These are phyloP conservation scores for Esox lucius DNA, from an alignment of 2,797 vertebrate species.

Conservation along the genomic window DNA sequence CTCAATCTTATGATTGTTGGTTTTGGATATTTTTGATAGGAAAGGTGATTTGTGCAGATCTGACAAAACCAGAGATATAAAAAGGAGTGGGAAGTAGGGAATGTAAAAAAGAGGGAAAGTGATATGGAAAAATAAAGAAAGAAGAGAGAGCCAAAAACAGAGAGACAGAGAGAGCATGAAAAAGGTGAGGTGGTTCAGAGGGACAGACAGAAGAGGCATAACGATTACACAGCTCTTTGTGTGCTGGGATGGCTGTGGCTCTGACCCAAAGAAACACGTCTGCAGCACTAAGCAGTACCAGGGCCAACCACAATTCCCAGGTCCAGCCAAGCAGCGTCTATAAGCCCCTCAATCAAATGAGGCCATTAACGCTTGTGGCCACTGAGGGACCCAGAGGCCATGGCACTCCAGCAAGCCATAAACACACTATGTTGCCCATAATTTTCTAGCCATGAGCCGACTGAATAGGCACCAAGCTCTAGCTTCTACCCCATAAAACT, in stretches of 20 bases:
- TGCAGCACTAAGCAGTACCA: conserved; percentile 26
- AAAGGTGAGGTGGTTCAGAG: neutral
- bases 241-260: conserved; percentile 39
- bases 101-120: neutral
- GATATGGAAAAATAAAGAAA: neutral
- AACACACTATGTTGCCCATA: conserved; percentile 14
- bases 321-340: conserved; percentile 42
- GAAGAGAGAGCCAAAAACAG: neutral
- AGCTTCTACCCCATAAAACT: neutral
- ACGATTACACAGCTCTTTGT: conserved; percentile 10
- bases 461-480: neutral
- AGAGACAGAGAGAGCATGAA: neutral
- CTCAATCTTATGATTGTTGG: neutral
- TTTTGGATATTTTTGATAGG: conserved; percentile 38
- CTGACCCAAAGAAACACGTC: conserved; percentile 56
- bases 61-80: conserved; percentile 45
- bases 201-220: neutral
- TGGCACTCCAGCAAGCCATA: neutral
- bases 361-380: conserved; percentile 50
- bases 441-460: neutral
- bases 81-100: neutral
- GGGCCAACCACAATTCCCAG: conserved; percentile 55
- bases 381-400: conserved; percentile 13
- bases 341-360: conserved; percentile 64
- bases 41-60: conserved; percentile 56